Conservation (phyloP, 1,140 invertebrate genomes). For the Portunus trituberculatus region DNA sequence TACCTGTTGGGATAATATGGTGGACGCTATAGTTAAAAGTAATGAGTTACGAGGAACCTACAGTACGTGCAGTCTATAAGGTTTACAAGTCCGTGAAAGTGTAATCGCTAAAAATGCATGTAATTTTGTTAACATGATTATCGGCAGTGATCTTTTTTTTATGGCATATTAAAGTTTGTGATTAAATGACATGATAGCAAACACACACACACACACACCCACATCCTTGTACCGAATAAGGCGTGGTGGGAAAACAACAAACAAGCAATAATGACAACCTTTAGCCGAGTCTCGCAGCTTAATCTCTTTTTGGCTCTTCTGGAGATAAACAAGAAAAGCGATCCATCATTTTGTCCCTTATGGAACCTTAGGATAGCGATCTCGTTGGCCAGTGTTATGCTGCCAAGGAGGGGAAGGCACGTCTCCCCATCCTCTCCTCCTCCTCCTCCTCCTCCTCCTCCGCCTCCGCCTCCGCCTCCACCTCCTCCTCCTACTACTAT, state of each 20-base stretch:
- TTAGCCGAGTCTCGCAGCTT: neutral
- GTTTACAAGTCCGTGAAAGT: too few species aligned
- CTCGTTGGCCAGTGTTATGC: neutral
- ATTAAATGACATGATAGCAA: neutral
- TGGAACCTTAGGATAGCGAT: constrained; percentile 1
- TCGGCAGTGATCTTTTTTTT: neutral
- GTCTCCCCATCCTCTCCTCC: neutral
- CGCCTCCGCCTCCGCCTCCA: neutral
- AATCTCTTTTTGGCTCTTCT: constrained; percentile 54
- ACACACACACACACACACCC: neutral
- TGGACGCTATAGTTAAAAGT: neutral
- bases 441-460: neutral
- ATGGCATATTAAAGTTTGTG: neutral
- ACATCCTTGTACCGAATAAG: neutral
- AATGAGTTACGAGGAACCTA: neutral
- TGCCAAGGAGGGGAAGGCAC: constrained; percentile 12
- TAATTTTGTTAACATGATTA: too few species aligned
- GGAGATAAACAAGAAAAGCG: constrained; percentile 51
- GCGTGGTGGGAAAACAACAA: neutral
- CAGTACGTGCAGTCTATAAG: neutral
- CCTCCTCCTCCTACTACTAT: neutral
- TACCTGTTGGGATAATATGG: neutral
- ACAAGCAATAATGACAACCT: constrained; percentile 22
- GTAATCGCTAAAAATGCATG: too few species aligned
- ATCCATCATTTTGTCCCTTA: constrained; percentile 49